phyloP scores from a whole-genome alignment of 2,888 invertebrate genomes.

The Eupithecia subfuscata region DNA sequence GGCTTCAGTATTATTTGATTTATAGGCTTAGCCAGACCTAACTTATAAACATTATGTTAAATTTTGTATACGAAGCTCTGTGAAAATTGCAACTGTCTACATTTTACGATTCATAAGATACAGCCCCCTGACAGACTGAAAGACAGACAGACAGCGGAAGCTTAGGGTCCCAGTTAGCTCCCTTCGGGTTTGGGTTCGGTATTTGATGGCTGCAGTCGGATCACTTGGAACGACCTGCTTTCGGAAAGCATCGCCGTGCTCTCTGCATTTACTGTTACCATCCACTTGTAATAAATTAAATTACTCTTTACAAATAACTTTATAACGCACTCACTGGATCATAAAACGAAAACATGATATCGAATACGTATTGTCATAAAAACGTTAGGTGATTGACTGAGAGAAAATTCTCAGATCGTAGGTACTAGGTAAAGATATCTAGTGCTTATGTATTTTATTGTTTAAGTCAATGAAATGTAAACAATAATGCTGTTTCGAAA shows the following conservation, averaged over 20 bases:
- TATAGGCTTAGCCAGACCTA: no score
- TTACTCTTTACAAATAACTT: neutral
- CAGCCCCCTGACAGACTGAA: no score
- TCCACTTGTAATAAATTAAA: neutral
- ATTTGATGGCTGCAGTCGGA: neutral
- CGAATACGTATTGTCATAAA: neutral
- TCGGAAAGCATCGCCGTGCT: neutral
- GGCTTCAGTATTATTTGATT: no score
- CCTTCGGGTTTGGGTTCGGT: no score
- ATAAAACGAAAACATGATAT: neutral
- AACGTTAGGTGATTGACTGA: neutral
- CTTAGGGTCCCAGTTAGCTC: no score
- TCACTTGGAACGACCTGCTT: neutral
- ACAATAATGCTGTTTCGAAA: neutral
- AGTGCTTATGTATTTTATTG: neutral
- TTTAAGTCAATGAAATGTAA: neutral
- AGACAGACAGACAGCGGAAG: no score
- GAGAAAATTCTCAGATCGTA: neutral
- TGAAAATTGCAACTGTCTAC: no score
- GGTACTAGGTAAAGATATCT: neutral
- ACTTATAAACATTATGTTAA: no score
- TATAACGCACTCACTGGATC: neutral
- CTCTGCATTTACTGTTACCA: neutral
- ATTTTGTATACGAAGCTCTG: no score
- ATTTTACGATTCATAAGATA: no score